Percentiles rank a stretch among this genome's conserved stretches.
phyloP scores from a whole-genome alignment of 2,888 invertebrate species.

The Drosophila borborema region DNA sequence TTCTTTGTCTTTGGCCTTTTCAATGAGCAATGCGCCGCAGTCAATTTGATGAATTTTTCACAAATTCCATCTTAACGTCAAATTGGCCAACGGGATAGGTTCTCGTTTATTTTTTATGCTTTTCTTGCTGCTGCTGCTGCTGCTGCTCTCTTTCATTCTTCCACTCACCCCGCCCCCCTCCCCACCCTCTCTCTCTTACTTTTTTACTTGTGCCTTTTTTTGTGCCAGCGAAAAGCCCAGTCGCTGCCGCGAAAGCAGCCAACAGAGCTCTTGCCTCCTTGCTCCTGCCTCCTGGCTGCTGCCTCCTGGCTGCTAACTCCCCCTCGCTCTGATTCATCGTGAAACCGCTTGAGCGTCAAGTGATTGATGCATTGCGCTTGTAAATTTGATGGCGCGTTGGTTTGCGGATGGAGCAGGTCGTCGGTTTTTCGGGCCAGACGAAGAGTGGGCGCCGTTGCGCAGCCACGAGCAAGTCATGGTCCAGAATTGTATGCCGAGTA shows the following conservation, averaged over 20 bases:
- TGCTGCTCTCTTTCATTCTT: background rate
- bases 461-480: constrained; percentile 34
- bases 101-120: constrained; percentile 23
- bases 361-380: constrained; percentile 79
- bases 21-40: constrained; percentile 68
- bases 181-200: background rate
- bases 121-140: background rate
- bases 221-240: constrained; percentile 63
- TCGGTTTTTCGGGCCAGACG: constrained; percentile 1
- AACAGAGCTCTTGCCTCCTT: background rate
- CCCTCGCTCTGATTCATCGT: constrained; percentile 42
- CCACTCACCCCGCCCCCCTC: background rate
- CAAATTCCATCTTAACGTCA: constrained; percentile 78
- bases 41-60: constrained; percentile 79
- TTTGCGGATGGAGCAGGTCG: constrained; percentile 34
- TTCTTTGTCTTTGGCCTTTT: constrained; percentile 40
- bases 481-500: constrained; percentile 8
- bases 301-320: background rate
- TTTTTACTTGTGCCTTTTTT: constrained; percentile 21
- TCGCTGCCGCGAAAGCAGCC: constrained; percentile 3
- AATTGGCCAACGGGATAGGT: constrained; percentile 65
- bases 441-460: background rate
- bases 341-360: constrained; percentile 64
- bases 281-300: background rate
- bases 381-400: constrained; percentile 73